A percentile compares a stretch with the other conserved stretches of the same genome.
These are phyloP conservation scores for Xiphophorus hellerii DNA, from an alignment of 2,113 vertebrate species.

Conservation along the genomic window DNA sequence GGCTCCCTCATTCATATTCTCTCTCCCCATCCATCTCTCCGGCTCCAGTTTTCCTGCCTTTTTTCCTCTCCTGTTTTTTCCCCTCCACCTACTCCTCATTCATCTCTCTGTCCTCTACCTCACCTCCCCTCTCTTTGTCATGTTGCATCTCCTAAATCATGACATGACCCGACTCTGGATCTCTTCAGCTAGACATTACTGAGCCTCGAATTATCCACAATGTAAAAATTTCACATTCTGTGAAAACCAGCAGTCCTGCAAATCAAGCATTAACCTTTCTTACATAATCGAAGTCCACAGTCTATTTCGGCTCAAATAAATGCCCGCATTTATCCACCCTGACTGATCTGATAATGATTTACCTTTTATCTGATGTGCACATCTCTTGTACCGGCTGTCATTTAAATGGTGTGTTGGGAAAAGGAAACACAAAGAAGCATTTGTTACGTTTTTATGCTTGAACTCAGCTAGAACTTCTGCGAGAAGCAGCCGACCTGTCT, in stretches of 20 bases:
- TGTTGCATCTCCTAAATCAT: slow-evolving; percentile 50
- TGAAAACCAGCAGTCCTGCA: background rate
- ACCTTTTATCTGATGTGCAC: background rate
- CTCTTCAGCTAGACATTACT: slow-evolving; percentile 14
- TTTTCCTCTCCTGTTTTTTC: slow-evolving; percentile 21
- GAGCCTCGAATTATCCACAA: slow-evolving; percentile 17
- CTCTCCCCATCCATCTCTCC: slow-evolving; percentile 50
- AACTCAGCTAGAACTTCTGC: no score
- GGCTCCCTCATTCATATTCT: slow-evolving; percentile 41
- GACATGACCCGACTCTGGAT: slow-evolving; percentile 33
- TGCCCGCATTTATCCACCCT: slow-evolving; percentile 15
- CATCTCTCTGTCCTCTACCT: slow-evolving; percentile 46
- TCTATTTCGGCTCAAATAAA: slow-evolving; percentile 24
- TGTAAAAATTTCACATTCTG: slow-evolving; percentile 24
- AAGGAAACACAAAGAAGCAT: background rate
- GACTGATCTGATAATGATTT: background rate
- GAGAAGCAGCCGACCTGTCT: background rate
- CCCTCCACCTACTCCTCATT: slow-evolving; percentile 6
- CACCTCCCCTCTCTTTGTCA: slow-evolving; percentile 29
- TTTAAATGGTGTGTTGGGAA: background rate
- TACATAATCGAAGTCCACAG: slow-evolving; percentile 13
- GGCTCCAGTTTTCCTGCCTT: slow-evolving; percentile 4
- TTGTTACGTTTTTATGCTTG: background rate
- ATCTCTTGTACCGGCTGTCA: background rate
- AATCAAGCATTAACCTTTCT: slow-evolving; percentile 11